Evolutionary conservation across 2,113 vertebrate genomes (phyloP).

Genomic region (Plotosus lineatus): DNA sequence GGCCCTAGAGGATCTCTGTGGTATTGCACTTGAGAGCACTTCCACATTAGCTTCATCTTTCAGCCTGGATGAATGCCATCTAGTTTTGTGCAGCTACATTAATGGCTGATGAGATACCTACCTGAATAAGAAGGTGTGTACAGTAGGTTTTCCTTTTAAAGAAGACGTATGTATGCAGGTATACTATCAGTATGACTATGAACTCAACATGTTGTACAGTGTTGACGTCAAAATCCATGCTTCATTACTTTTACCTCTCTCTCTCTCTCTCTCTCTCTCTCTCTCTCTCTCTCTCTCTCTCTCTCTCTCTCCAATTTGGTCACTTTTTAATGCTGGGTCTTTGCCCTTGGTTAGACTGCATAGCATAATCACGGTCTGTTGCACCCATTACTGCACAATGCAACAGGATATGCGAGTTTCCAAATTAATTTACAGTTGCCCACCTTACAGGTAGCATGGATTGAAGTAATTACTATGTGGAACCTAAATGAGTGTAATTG

Average conservation of each 20-base stretch:
- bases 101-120: neutral
- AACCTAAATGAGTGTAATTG: constrained; percentile 77
- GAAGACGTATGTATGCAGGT: neutral
- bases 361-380: constrained; percentile 57
- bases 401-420: constrained; percentile 71
- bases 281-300: constrained; percentile 43
- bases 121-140: neutral
- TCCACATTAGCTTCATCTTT: too few relatives aligned
- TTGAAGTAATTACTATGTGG: constrained; percentile 78
- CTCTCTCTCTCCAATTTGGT: constrained; percentile 57
- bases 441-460: constrained; percentile 79
- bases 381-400: constrained; percentile 70
- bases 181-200: neutral
- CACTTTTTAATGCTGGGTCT: constrained; percentile 63
- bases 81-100: neutral
- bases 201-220: neutral
- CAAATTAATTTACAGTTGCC: constrained; percentile 78
- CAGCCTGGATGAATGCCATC: too few relatives aligned
- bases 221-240: neutral
- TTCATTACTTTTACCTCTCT: neutral
- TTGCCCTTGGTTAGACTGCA: constrained; percentile 69
- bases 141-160: neutral
- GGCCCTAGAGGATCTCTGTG: too few relatives aligned
- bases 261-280: neutral
- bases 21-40: too few relatives aligned